Evolutionary conservation across 2,888 invertebrate species (phyloP).

Genomic region (Campoletis raptor): DNA sequence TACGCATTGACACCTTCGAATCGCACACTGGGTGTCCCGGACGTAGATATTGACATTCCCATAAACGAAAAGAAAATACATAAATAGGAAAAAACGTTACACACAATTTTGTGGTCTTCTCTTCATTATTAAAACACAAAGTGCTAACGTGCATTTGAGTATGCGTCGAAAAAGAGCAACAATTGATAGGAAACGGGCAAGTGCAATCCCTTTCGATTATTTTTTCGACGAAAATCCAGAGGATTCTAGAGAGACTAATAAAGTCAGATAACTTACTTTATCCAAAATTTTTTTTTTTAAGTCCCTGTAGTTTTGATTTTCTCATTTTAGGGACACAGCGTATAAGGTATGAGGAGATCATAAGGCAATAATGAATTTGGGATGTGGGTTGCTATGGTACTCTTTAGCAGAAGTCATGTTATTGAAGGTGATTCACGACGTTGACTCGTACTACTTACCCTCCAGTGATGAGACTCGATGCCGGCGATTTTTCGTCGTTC

Average conservation of each 20-base stretch:
- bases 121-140: not conserved
- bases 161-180: not conserved
- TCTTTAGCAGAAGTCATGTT: not conserved
- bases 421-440: slow-evolving; percentile 21
- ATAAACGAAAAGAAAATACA: not conserved
- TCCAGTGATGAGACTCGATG: slow-evolving; percentile 51
- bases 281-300: no score
- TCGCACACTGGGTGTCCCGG: not conserved
- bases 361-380: slow-evolving; percentile 1
- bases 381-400: not conserved
- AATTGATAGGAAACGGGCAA: not conserved
- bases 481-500: slow-evolving; percentile 19
- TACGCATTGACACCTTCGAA: not conserved
- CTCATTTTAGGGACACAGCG: not conserved
- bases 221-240: no score
- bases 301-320: not conserved
- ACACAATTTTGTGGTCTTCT: not conserved
- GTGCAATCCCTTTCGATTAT: not conserved
- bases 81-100: not conserved
- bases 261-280: not conserved
- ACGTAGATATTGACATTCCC: not conserved
- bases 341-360: not conserved
- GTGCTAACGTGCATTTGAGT: not conserved
- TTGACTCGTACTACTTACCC: slow-evolving; percentile 60
- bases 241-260: not conserved